Evolutionary conservation across 2,888 invertebrate species (phyloP), one percentile per base, ranked within the genome.

Genomic region (Tenodera sinensis): DNA sequence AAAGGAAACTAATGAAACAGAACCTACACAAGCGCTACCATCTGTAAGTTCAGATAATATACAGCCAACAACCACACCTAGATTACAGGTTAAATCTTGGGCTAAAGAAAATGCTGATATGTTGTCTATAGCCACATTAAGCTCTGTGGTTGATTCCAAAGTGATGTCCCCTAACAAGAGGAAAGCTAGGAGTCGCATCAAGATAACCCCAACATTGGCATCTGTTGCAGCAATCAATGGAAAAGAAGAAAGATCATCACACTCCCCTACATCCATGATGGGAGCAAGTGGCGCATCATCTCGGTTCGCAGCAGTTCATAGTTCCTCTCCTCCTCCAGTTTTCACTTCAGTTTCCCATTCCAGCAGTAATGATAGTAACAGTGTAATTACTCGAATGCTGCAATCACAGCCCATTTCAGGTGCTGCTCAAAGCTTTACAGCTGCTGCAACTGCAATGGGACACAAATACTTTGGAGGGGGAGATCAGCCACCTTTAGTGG

Each of bases 311-410:
- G 27, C 47, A 28, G 85, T 82, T 27, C 30, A 83, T 15, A 85
- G 94, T 94, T 12, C 94, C 94, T 2, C 94, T 94, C 91, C 93
- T 94, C 28, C 87, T 71, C 25, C 54, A 71, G 54, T 71, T 71
- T 71, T 71, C 54, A 71, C 54, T 20, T 71, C 54, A 20, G 54
- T 71, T 71, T 15, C 54, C 54, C 54, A 71, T 71, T 83, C 90
- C 87, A 82, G 30, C 83, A 87, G 82, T 34, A 90, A 90, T 83
- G 95, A 96, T 28, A 54, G 84, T 20, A 87, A 86, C 85, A 90
- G 90, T 83, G 95, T 96, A 12, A 96, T 96, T 85, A 95, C 95
- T 14, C 93, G 95, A 91, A 95, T 96, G 95, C 93, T 95, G 84
- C 95, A 95, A 91, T 93, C 94, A 2, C 94, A 94, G 90, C 93